Conservation (phyloP, 2,888 invertebrate genomes). For the Dolomedes plantarius region DNA sequence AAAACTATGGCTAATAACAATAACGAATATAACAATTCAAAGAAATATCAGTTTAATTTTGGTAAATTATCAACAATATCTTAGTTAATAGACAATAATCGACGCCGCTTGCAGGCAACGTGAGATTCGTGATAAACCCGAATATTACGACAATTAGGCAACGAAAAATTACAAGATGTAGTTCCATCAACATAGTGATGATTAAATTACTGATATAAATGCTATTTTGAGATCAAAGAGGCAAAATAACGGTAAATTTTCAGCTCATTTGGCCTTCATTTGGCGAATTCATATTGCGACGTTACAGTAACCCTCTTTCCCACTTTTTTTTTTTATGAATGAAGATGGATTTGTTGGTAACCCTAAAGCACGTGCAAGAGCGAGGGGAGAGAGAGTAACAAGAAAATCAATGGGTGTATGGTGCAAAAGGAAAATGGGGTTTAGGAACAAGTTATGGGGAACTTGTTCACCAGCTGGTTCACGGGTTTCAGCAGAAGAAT, state of each 20-base stretch:
- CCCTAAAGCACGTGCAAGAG: constrained; percentile 20
- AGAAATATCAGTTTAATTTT: too few relatives aligned
- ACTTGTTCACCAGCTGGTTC: too few relatives aligned
- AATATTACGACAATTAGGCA: neutral
- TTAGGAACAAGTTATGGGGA: neutral
- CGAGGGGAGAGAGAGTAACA: constrained; percentile 8
- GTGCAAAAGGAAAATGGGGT: neutral
- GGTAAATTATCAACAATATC: too few relatives aligned
- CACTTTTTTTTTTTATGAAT: neutral
- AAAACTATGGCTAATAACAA: too few relatives aligned
- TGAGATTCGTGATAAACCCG: neutral
- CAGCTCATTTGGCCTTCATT: neutral
- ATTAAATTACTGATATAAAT: neutral
- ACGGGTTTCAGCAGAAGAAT: too few relatives aligned
- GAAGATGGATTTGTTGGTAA: constrained; percentile 2
- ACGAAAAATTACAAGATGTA: neutral
- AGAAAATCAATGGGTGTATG: constrained; percentile 27
- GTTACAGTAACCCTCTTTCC: neutral
- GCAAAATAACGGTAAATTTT: constrained; percentile 17
- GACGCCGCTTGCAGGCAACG: too few relatives aligned
- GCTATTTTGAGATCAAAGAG: neutral
- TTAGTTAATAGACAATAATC: too few relatives aligned
- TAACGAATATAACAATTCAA: too few relatives aligned
- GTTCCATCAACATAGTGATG: neutral
- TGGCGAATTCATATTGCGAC: neutral